Percentiles rank a stretch among this genome's conserved stretches.
Conservation (phyloP, 2,113 vertebrate genomes). For the western clawed frog (Xenopus tropicalis) region UCB_Xtro_10.0 CM004445.2:55950501-55951000, state of each 20-base stretch:
- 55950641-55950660: neutral
- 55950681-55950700: neutral
- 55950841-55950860: neutral
- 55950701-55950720: neutral
- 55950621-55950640: neutral
- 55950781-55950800: neutral
- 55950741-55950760: neutral
- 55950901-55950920: conserved; percentile 11
- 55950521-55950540: too few relatives aligned
- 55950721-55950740: neutral
- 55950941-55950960: conserved; percentile 5
- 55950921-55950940: neutral
- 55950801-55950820: neutral
- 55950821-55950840: neutral
- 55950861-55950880: neutral
- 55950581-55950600: too few relatives aligned
- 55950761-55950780: neutral
- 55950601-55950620: neutral
- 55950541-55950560: too few relatives aligned
- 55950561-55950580: too few relatives aligned
- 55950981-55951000: too few relatives aligned
- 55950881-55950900: conserved; percentile 8
- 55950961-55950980: neutral
- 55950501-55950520: too few relatives aligned
- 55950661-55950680: neutral